Conservation (phyloP, 2,113 vertebrate species). For the Nettapus auritus region DNA sequence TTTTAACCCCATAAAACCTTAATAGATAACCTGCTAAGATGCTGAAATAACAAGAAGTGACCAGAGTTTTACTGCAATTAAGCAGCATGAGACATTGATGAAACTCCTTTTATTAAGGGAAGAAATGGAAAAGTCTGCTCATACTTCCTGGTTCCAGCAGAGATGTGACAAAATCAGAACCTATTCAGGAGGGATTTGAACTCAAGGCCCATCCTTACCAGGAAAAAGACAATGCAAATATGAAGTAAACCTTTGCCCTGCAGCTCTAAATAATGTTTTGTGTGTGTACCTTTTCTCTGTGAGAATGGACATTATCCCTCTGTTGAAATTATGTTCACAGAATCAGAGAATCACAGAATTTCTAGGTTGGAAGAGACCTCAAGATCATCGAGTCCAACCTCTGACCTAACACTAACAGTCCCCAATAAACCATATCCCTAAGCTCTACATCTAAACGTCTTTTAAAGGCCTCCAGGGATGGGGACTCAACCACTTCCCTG, state of each 20-base stretch:
- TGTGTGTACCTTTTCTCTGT: background rate
- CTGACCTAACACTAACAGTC: too few species aligned
- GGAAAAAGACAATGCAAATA: background rate
- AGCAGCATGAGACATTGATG: background rate
- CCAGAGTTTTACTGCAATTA: background rate
- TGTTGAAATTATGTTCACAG: conserved; percentile 7
- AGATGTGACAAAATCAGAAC: background rate
- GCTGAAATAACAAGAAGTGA: background rate
- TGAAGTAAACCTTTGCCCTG: background rate
- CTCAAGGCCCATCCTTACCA: background rate
- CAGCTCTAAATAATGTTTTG: background rate
- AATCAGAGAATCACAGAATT: too few species aligned
- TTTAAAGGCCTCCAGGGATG: too few species aligned
- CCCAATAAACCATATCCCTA: too few species aligned
- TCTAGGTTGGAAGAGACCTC: too few species aligned
- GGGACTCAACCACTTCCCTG: too few species aligned
- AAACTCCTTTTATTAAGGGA: background rate
- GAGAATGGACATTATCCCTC: background rate
- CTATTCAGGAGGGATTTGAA: background rate
- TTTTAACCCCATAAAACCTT: conserved; percentile 44
- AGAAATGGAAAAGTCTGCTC: background rate
- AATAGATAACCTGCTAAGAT: background rate
- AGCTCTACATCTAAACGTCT: too few species aligned
- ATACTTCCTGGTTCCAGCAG: conserved; percentile 9
- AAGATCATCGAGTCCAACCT: too few species aligned